A percentile compares a stretch with the other conserved stretches of the same genome.
These are phyloP conservation scores for Galbula dea DNA, from an alignment of 2,113 vertebrate species.

Conservation along the genomic window DNA sequence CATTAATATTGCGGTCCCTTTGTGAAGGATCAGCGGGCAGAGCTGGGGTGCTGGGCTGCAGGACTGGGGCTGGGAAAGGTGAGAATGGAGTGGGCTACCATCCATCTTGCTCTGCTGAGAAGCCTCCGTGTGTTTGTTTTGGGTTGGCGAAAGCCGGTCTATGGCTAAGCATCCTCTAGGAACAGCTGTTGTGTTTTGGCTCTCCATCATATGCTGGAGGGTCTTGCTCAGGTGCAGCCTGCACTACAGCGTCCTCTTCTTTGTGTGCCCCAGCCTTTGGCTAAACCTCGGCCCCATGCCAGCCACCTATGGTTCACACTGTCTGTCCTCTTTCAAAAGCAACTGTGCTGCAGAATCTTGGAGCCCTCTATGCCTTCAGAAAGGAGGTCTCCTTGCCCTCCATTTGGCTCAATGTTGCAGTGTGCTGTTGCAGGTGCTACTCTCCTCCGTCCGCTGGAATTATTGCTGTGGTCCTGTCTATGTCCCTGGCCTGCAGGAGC, in stretches of 20 bases:
- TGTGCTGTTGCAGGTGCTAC: not conserved
- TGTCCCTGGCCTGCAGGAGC: not conserved
- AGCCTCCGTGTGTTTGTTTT: not conserved
- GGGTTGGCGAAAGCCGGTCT: not conserved
- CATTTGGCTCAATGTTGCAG: fast-evolving
- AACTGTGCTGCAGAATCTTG: not conserved
- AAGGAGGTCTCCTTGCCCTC: not conserved
- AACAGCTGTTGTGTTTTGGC: not conserved
- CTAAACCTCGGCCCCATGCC: not conserved
- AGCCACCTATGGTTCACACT: not conserved
- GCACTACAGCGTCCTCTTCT: fast-evolving
- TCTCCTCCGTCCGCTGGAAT: not conserved
- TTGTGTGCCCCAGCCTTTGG: not conserved
- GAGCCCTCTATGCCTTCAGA: not conserved
- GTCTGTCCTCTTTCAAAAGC: not conserved
- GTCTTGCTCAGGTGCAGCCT: not conserved
- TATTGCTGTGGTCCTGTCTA: not conserved
- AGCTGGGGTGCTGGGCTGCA: not conserved
- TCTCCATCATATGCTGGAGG: not conserved
- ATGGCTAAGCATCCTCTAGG: not conserved
- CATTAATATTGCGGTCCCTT: conserved; percentile 68
- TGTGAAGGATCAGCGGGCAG: conserved; percentile 21
- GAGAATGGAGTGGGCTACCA: not conserved
- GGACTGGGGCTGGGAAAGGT: not conserved
- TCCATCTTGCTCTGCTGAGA: not conserved